Percentiles rank a stretch among this genome's conserved stretches.
These are phyloP conservation scores for Synchiropus splendidus DNA, from an alignment of 2,113 vertebrate genomes.

Conservation along the genomic window DNA sequence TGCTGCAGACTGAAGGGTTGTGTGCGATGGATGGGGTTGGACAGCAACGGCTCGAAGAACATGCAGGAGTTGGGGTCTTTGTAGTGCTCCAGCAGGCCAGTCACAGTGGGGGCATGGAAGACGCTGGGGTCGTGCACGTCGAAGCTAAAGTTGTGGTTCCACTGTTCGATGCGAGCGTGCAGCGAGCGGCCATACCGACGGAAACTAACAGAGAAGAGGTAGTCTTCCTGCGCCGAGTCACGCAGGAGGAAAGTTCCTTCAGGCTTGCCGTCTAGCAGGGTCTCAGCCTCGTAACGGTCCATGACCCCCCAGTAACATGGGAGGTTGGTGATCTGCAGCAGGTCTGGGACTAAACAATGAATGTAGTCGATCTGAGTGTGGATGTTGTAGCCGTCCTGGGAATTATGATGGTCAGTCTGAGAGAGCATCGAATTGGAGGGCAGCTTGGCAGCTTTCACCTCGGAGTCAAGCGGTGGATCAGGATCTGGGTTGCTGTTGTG, in stretches of 20 bases:
- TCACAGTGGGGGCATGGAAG: slow-evolving; percentile 72
- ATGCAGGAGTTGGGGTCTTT: slow-evolving; percentile 80
- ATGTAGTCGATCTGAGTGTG: slow-evolving; percentile 77
- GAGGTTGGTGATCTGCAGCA: slow-evolving; percentile 69
- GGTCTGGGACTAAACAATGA: slow-evolving; percentile 75
- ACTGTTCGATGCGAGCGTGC: slow-evolving; percentile 76
- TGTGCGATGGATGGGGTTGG: slow-evolving; percentile 67
- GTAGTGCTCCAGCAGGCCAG: slow-evolving; percentile 72
- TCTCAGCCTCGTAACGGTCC: slow-evolving; percentile 77
- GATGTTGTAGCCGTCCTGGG: slow-evolving; percentile 56
- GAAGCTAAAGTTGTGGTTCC: slow-evolving; percentile 81
- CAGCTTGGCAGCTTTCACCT: slow-evolving; percentile 10
- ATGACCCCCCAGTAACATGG: slow-evolving; percentile 79
- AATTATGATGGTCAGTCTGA: slow-evolving; percentile 30
- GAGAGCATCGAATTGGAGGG: slow-evolving; percentile 19
- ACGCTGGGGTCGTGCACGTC: slow-evolving; percentile 77
- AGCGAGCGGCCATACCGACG: slow-evolving; percentile 75
- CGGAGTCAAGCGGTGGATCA: slow-evolving; percentile 8
- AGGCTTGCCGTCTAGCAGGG: slow-evolving; percentile 67
- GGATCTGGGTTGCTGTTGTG: not conserved
- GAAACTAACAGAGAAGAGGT: slow-evolving; percentile 79
- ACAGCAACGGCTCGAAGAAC: slow-evolving; percentile 78
- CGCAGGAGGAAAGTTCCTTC: slow-evolving; percentile 77
- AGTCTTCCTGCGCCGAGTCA: slow-evolving; percentile 79
- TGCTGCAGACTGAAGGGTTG: slow-evolving; percentile 72